Percentiles rank a stretch among this genome's conserved stretches.
These are phyloP conservation scores for Meta bourneti DNA, from an alignment of 2,888 invertebrate species.

Conservation along the genomic window DNA sequence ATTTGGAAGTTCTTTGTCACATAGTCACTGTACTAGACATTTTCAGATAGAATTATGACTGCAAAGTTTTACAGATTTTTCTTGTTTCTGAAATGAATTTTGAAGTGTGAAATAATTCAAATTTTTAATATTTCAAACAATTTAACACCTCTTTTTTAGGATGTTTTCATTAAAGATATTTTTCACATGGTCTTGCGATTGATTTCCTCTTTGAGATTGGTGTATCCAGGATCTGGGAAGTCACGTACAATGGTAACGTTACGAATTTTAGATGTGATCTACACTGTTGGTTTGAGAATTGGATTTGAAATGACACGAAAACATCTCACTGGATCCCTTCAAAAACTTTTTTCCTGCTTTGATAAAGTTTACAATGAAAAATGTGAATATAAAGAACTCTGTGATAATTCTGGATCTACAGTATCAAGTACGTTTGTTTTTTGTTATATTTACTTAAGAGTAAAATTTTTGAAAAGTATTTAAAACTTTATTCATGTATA, in stretches of 20 bases:
- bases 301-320: constrained; percentile 82
- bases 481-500: too few species aligned
- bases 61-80: too few species aligned
- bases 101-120: too few species aligned
- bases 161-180: constrained; percentile 90
- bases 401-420: constrained; percentile 24
- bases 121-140: too few species aligned
- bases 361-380: constrained; percentile 72
- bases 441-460: not conserved
- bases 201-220: constrained; percentile 88
- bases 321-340: constrained; percentile 83
- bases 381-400: constrained; percentile 48
- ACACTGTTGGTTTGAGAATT: constrained; percentile 84
- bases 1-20: too few species aligned
- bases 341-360: constrained; percentile 85
- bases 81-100: too few species aligned
- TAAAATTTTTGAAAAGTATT: too few species aligned
- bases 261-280: constrained; percentile 90
- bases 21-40: too few species aligned
- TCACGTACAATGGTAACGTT: constrained; percentile 89
- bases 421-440: constrained; percentile 38
- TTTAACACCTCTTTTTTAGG: constrained; percentile 84
- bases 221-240: constrained; percentile 90
- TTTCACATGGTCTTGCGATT: constrained; percentile 91
- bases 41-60: too few species aligned